These are phyloP conservation scores for Ephialtes manifestator DNA, from an alignment of 2,888 invertebrate species.

Conservation along the genomic window DNA sequence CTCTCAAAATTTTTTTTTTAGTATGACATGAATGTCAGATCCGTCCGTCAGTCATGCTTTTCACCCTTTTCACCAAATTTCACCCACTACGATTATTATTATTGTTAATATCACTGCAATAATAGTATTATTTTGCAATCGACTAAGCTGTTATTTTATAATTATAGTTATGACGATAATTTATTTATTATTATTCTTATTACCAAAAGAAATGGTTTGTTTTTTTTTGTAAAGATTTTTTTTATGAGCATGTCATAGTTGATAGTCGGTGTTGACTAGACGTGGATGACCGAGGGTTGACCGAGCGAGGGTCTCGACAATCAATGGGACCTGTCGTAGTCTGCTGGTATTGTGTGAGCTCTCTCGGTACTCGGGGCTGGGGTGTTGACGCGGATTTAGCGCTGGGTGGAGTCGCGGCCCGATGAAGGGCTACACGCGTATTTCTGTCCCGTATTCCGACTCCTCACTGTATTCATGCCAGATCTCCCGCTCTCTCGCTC, in stretches of 20 bases:
- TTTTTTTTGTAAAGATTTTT: constrained; percentile 7
- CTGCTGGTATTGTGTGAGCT: constrained; percentile 74
- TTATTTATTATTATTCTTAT: neutral
- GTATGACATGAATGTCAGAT: constrained; percentile 10
- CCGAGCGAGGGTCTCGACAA: constrained; percentile 66
- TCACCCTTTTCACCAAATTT: no score
- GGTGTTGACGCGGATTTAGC: constrained; percentile 76
- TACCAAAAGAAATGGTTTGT: neutral
- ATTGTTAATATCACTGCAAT: no score
- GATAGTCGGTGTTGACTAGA: constrained; percentile 34
- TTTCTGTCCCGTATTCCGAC: constrained; percentile 45
- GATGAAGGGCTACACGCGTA: constrained; percentile 61
- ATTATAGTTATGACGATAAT: neutral
- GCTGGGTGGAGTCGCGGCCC: constrained; percentile 62
- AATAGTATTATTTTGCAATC: no score
- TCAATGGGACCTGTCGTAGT: constrained; percentile 72
- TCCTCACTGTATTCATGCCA: constrained; percentile 50
- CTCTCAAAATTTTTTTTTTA: constrained; percentile 3
- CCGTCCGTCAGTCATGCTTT: no score
- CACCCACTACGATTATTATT: no score
- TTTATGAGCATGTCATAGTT: constrained; percentile 15
- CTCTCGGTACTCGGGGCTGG: constrained; percentile 71
- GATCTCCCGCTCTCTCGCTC: constrained; percentile 27
- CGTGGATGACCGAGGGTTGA: constrained; percentile 60
- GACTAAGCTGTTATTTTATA: no score